Percentiles rank a stretch among this genome's conserved stretches.
Evolutionary conservation across 2,888 invertebrate species (phyloP).

Genomic region (Epirrhoe alternata): DNA sequence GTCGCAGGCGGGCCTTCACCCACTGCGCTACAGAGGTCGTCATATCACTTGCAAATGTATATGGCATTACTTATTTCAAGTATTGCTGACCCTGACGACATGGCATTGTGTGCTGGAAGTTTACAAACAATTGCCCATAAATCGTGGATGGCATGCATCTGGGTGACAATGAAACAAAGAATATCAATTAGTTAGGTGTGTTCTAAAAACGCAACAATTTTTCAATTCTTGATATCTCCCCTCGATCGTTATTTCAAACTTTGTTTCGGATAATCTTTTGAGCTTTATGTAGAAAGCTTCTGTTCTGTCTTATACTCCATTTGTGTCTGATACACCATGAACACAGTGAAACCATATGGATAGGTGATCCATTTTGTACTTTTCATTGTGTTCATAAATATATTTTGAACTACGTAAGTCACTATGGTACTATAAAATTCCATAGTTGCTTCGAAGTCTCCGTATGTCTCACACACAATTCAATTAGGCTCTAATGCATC

Average conservation of each 20-base stretch:
- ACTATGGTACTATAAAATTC: background rate
- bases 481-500: conserved; percentile 33
- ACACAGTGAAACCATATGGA: no score
- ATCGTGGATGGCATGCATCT: conserved; percentile 23
- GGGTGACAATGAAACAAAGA: conserved; percentile 5
- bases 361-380: no score
- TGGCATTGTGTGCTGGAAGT: conserved; percentile 18
- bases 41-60: conserved; percentile 10
- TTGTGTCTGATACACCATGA: no score
- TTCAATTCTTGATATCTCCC: background rate
- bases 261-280: background rate
- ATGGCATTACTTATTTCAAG: conserved; percentile 26
- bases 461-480: conserved; percentile 19
- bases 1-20: no score
- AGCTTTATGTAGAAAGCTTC: no score
- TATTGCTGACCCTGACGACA: conserved; percentile 11
- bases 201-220: background rate
- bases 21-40: no score
- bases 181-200: conserved; percentile 21
- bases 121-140: conserved; percentile 42
- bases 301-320: no score
- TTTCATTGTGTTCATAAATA: no score
- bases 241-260: background rate
- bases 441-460: conserved; percentile 9
- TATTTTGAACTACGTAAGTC: no score